Conservation (phyloP, 2,888 invertebrate species). For the Entomobrya proxima region DNA sequence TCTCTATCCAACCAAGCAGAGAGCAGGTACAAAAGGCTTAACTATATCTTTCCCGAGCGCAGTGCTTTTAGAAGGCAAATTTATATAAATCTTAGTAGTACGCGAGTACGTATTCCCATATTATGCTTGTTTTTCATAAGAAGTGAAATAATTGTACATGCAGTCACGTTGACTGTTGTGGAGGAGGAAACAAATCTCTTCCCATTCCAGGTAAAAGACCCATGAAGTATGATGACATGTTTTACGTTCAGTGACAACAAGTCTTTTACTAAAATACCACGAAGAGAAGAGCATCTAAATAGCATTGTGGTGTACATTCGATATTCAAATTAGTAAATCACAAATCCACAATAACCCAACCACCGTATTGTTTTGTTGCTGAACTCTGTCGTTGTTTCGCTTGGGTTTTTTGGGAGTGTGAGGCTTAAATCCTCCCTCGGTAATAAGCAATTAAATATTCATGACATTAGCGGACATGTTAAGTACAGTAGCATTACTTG, state of each 20-base stretch:
- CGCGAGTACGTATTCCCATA: no score
- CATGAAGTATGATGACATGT: slow-evolving; percentile 22
- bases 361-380: background rate
- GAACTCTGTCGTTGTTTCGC: background rate
- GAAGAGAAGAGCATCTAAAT: slow-evolving; percentile 30
- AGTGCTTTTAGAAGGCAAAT: background rate
- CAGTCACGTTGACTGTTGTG: background rate
- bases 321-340: slow-evolving; percentile 55
- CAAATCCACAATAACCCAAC: background rate
- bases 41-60: background rate
- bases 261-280: background rate
- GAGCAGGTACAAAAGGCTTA: background rate
- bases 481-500: slow-evolving; percentile 54
- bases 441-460: slow-evolving; percentile 64
- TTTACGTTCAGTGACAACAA: background rate
- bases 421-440: slow-evolving; percentile 32
- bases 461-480: slow-evolving; percentile 45
- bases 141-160: background rate
- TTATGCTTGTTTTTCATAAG: background rate
- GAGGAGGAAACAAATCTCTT: slow-evolving; percentile 24
- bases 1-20: no score
- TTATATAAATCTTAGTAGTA: no score
- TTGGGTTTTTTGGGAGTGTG: slow-evolving; percentile 29
- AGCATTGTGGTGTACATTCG: no score
- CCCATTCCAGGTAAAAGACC: slow-evolving; percentile 23